Evolutionary conservation across 2,113 vertebrate species (phyloP).

Genomic region (Cyprinus carpio): DNA sequence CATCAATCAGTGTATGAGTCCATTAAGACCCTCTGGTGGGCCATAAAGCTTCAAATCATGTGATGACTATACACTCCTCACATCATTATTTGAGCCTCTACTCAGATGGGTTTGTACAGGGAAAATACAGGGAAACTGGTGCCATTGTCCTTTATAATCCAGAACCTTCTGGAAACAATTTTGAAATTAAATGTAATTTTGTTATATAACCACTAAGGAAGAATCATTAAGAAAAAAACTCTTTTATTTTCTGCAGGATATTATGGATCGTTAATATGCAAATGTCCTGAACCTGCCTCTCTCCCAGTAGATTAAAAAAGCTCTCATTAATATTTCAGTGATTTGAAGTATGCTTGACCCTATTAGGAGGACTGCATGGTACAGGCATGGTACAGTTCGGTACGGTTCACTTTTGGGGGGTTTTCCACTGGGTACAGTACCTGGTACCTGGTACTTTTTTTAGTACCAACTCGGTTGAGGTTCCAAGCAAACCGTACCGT

Average conservation of each 20-base stretch:
- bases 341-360: slow-evolving; percentile 45
- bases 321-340: slow-evolving; percentile 47
- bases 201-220: background rate
- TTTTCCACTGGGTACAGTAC: no score
- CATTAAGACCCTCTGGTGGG: slow-evolving; percentile 24
- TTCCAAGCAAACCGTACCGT: no score
- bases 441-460: no score
- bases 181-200: background rate
- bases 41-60: slow-evolving; percentile 20
- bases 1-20: slow-evolving; percentile 39
- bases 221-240: background rate
- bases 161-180: background rate
- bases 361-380: slow-evolving; percentile 43
- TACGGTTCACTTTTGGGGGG: no score
- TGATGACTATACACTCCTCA: slow-evolving; percentile 27
- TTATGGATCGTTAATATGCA: slow-evolving; percentile 43
- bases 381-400: no score
- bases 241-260: background rate
- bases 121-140: background rate
- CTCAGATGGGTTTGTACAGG: background rate
- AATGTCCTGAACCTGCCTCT: slow-evolving; percentile 55
- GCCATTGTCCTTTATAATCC: background rate
- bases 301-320: slow-evolving; percentile 55
- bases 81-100: slow-evolving; percentile 14
- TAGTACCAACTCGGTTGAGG: no score